A percentile compares a stretch with the other conserved stretches of the same genome.
phyloP scores from a whole-genome alignment of 2,113 vertebrate species.

The Tichodroma muraria region DNA sequence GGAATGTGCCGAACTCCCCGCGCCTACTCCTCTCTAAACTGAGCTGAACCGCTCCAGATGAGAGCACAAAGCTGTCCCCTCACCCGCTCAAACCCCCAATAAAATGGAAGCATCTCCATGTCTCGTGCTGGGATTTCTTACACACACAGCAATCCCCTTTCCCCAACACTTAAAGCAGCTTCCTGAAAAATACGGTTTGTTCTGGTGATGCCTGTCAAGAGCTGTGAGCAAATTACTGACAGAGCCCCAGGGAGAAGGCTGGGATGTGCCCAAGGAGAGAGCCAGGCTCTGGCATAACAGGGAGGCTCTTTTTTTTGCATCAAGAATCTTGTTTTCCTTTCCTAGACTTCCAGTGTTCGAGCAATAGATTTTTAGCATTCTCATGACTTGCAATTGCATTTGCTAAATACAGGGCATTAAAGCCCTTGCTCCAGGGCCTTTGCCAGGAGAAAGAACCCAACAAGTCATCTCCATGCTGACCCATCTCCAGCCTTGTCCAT shows the following conservation, averaged over 20 bases:
- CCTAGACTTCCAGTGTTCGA: not conserved
- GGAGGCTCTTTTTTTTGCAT: not conserved
- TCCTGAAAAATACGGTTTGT: not conserved
- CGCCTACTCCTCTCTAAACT: fast-evolving
- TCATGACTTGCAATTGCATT: not conserved
- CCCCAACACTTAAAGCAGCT: not conserved
- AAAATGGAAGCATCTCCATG: constrained; percentile 4
- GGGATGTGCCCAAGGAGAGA: not conserved
- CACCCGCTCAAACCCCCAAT: not conserved
- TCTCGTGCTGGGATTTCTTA: not conserved
- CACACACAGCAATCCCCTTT: not conserved
- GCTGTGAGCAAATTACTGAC: not conserved
- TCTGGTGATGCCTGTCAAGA: not conserved
- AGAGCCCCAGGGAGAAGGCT: not conserved
- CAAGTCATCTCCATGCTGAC: not conserved
- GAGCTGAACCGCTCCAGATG: fast-evolving
- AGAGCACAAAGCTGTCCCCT: not conserved
- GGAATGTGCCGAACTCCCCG: not conserved
- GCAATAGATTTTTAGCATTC: not conserved
- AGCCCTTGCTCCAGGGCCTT: not conserved
- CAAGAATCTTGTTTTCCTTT: not conserved
- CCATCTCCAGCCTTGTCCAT: not conserved
- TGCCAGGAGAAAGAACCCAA: not conserved
- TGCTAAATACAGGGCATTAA: not conserved
- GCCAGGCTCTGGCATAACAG: not conserved